These are phyloP conservation scores for Chalcosyrphus nemorum DNA, from an alignment of 2,888 invertebrate genomes.

Conservation along the genomic window DNA sequence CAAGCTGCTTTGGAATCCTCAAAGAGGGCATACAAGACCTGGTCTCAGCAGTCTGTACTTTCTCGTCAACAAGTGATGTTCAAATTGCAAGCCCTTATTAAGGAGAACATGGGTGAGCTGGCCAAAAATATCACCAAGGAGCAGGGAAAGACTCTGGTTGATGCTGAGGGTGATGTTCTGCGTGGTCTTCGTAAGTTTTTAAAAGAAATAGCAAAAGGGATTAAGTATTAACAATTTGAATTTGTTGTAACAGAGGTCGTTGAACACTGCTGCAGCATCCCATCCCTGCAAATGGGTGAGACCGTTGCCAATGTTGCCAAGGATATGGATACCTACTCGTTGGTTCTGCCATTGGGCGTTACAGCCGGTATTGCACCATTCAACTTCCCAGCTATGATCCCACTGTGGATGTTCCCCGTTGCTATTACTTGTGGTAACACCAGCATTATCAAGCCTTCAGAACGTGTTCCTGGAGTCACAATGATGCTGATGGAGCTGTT, in stretches of 20 bases:
- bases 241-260: slow-evolving; percentile 89
- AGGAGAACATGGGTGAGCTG: slow-evolving; percentile 93
- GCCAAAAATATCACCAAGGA: slow-evolving; percentile 96
- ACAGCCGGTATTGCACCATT: slow-evolving; percentile 98
- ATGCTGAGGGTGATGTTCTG: slow-evolving; percentile 99
- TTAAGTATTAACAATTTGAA: background rate
- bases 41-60: slow-evolving; percentile 96
- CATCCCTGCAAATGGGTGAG: slow-evolving; percentile 96
- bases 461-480: slow-evolving; percentile 98
- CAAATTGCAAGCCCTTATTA: slow-evolving; percentile 91
- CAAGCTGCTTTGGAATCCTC: slow-evolving; percentile 93
- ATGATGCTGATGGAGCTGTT: slow-evolving; percentile 97
- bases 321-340: slow-evolving; percentile 98
- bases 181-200: slow-evolving; percentile 95
- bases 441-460: slow-evolving; percentile 97
- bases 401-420: slow-evolving; percentile 96
- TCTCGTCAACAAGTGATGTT: slow-evolving; percentile 97
- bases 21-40: slow-evolving; percentile 89
- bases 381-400: slow-evolving; percentile 99
- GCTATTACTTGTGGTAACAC: slow-evolving; percentile 97
- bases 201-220: background rate
- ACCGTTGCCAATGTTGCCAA: slow-evolving; percentile 90
- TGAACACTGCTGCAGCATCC: slow-evolving; percentile 97
- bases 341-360: slow-evolving; percentile 93
- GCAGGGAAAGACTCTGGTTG: slow-evolving; percentile 98